Evolutionary conservation across 2,797 vertebrate genomes (phyloP).

Genomic region (Clarias fuscus): DNA sequence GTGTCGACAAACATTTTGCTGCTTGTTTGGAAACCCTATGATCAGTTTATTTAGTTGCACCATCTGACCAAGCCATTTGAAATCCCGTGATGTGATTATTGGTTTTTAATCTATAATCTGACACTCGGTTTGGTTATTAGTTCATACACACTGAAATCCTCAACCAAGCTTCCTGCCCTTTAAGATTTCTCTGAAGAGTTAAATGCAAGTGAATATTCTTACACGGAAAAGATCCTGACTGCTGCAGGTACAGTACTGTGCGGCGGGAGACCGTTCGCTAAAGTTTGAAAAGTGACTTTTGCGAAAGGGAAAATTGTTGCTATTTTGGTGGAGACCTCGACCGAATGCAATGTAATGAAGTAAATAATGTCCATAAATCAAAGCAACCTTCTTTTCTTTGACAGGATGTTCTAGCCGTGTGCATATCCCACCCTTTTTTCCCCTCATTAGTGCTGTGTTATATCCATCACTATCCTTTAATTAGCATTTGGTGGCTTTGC

Average conservation of each 20-base stretch:
- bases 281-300: background rate
- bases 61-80: background rate
- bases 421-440: constrained; percentile 2
- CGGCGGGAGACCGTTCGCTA: background rate
- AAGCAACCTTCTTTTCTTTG: background rate
- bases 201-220: background rate
- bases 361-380: background rate
- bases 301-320: background rate
- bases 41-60: background rate
- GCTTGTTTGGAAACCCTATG: background rate
- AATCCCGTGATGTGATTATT: background rate
- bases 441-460: constrained; percentile 52
- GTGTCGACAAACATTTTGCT: background rate
- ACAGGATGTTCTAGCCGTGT: constrained; percentile 28
- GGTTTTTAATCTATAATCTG: background rate
- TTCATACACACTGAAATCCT: background rate
- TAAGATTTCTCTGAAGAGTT: background rate
- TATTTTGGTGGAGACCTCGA: background rate
- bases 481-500: constrained; percentile 41
- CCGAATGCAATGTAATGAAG: background rate
- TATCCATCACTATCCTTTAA: constrained; percentile 43
- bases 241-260: background rate
- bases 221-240: constrained; percentile 1
- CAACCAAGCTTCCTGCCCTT: background rate
- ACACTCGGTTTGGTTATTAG: background rate